phyloP scores from a whole-genome alignment of 2,888 invertebrate genomes.

The Coenonympha glycerion region DNA sequence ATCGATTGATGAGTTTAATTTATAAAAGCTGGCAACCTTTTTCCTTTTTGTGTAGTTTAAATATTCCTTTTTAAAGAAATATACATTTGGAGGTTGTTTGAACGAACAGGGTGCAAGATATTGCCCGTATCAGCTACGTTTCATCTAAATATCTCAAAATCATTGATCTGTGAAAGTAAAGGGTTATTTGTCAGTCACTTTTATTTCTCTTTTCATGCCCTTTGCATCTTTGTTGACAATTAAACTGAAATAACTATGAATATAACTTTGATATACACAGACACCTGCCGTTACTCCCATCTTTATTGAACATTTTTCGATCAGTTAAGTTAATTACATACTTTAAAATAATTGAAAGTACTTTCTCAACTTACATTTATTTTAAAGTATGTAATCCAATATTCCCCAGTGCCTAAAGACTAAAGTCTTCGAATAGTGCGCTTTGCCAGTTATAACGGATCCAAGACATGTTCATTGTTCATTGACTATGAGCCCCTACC shows the following conservation, averaged over 20 bases:
- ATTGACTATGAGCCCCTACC: no score
- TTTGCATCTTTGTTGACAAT: slow-evolving; percentile 1
- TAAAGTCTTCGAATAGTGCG: no score
- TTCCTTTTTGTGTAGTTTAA: no score
- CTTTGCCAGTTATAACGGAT: no score
- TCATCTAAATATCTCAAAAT: slow-evolving; percentile 18
- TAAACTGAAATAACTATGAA: slow-evolving; percentile 5
- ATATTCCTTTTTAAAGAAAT: no score
- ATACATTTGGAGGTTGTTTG: neutral
- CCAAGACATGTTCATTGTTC: no score
- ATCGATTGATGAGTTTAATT: no score
- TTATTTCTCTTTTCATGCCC: slow-evolving; percentile 16
- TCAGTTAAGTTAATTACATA: slow-evolving; percentile 1
- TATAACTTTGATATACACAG: neutral
- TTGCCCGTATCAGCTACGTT: slow-evolving; percentile 14
- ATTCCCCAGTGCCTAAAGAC: no score
- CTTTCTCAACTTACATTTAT: no score
- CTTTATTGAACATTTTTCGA: neutral
- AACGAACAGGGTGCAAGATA: slow-evolving; percentile 25
- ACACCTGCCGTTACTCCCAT: slow-evolving; percentile 8
- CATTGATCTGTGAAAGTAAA: slow-evolving; percentile 19
- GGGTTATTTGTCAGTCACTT: slow-evolving; percentile 15
- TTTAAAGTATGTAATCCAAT: no score
- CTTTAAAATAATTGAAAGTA: slow-evolving; percentile 1
- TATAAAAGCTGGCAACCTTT: no score